These are phyloP conservation scores for Macrochelys suwanniensis DNA, from an alignment of 2,797 vertebrate genomes.

Conservation along the genomic window DNA sequence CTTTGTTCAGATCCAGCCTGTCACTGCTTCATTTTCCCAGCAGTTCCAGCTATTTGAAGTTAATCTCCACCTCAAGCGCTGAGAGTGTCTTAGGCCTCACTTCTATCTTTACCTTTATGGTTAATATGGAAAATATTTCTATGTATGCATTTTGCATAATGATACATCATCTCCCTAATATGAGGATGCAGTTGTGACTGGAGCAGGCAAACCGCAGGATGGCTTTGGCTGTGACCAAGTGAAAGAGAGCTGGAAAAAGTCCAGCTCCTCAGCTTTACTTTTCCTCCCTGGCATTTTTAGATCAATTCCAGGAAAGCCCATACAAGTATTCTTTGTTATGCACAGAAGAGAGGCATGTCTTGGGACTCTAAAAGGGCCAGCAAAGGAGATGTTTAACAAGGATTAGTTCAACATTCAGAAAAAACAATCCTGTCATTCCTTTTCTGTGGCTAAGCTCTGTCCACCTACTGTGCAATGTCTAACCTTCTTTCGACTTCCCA, in stretches of 20 bases:
- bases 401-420: background rate
- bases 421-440: background rate
- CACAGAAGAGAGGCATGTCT: background rate
- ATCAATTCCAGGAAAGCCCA: rapidly evolving
- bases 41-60: background rate
- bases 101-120: background rate
- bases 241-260: background rate
- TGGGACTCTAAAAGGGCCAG: background rate
- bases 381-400: background rate
- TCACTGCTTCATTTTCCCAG: background rate
- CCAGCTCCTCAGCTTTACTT: background rate
- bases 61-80: background rate
- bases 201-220: background rate
- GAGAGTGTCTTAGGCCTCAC: background rate
- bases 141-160: background rate
- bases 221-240: background rate
- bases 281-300: background rate
- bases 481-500: too few species aligned
- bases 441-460: background rate
- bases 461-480: rapidly evolving
- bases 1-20: background rate
- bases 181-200: background rate
- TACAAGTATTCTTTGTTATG: background rate
- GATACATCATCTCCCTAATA: background rate
- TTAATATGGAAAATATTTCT: background rate